A percentile compares a stretch with the other conserved stretches of the same genome.
These are phyloP conservation scores for Xylota segnis DNA, from an alignment of 2,888 invertebrate genomes.

Conservation along the genomic window DNA sequence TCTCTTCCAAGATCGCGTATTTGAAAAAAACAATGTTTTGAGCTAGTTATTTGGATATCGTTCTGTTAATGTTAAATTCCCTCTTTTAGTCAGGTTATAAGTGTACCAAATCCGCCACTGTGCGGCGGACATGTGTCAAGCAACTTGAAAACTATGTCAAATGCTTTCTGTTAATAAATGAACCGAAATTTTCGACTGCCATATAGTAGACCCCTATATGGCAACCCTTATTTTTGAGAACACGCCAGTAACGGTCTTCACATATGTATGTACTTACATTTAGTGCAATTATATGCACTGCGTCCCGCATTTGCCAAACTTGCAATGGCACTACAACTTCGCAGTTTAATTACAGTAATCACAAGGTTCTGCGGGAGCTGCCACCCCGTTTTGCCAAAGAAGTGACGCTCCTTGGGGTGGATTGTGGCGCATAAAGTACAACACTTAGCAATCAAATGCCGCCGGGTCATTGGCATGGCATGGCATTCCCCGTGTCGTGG, in stretches of 20 bases:
- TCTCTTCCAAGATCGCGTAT: no score
- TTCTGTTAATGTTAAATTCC: no score
- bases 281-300: slow-evolving; percentile 16
- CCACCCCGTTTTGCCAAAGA: neutral
- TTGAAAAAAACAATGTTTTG: no score
- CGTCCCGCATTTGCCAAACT: slow-evolving; percentile 16
- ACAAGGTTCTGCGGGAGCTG: slow-evolving; percentile 9
- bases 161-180: neutral
- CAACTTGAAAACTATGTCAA: no score
- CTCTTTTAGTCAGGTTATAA: no score
- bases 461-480: slow-evolving; percentile 34
- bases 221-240: neutral
- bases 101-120: no score
- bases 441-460: slow-evolving; percentile 30
- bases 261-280: no score
- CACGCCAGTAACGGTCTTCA: neutral
- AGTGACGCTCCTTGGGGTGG: neutral
- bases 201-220: neutral
- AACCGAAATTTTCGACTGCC: neutral
- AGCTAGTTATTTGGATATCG: no score
- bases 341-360: slow-evolving; percentile 37
- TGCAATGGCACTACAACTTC: slow-evolving; percentile 1
- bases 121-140: no score
- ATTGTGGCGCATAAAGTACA: neutral
- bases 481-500: slow-evolving; percentile 5